Evolutionary conservation across 2,113 vertebrate species (phyloP), one percentile per base, ranked within the genome.

Genomic region (Chlorocebus sabaeus): DNA sequence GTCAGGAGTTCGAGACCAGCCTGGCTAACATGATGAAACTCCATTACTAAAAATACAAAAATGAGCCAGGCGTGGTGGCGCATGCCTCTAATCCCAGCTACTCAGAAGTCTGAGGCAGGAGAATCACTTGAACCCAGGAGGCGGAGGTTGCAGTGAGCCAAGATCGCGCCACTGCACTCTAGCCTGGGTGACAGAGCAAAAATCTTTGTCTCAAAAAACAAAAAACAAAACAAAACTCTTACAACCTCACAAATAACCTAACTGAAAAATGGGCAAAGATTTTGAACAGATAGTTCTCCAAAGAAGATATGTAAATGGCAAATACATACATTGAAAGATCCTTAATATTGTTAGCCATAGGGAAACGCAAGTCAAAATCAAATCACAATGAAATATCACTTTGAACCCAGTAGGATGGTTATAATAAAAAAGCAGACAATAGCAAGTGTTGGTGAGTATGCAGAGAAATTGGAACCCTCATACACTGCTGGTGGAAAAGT

Each of bases 281-380:
- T 78, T 45, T 83, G 43, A 83, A 22, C 16, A 32, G 45, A 70
- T 20, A 67, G 64, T 84, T 95, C 50, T 85, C 38, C 50, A 93
- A 73, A 89, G 52, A 81, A 95, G 50, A 95, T 76, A 89, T 12
- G 64, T 0, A 50, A 89, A 52, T 67, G 83, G 67, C 59, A 23
- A 50, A 50, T n/a, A 87, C 23, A 16, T 64, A 68, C n/a, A 55
- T n/a, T 12, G 79, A 78, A 30, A 82, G 35, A 68, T 95, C 55
- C 32, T 67, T 16, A 68, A 61, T 90, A 27, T 52, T 64, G 61
- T 70, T 59, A 78, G 67, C 3, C 14, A 57, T 8, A 67, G 52
- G 64, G 38, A 97, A 85, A 81, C 35, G 50, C 35, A 83, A 88
- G 79, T 87, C 72, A 85, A 93, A 90, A 85, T 78, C 64, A 81